Conservation (phyloP, 2,888 invertebrate species). For the Agelastica alni region DNA sequence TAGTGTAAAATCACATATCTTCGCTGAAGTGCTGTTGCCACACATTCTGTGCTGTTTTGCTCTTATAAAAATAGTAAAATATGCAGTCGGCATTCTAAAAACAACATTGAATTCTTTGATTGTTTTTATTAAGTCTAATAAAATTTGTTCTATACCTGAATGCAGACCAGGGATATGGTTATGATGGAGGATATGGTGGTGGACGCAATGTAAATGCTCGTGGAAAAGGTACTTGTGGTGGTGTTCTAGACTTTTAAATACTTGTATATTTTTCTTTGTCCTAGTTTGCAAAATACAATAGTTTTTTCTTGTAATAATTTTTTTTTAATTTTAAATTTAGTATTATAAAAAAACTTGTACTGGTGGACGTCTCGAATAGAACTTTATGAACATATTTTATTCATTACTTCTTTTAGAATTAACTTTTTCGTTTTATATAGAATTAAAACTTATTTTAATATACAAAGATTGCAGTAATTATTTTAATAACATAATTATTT, state of each 20-base stretch:
- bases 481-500: no score
- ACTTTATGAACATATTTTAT: background rate
- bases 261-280: slow-evolving; percentile 9
- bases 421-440: background rate
- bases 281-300: background rate
- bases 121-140: slow-evolving; percentile 35
- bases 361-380: slow-evolving; percentile 4
- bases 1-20: no score
- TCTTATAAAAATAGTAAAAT: no score
- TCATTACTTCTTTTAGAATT: background rate
- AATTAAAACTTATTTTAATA: no score
- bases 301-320: background rate
- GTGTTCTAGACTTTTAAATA: slow-evolving; percentile 24
- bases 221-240: slow-evolving; percentile 74
- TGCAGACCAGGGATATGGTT: slow-evolving; percentile 86
- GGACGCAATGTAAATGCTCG: slow-evolving; percentile 84
- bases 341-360: slow-evolving; percentile 3
- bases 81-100: no score
- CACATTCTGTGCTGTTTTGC: no score
- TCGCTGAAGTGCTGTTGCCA: no score
- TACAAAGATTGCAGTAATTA: no score
- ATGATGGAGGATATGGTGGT: slow-evolving; percentile 85
- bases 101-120: background rate
- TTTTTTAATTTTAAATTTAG: background rate
- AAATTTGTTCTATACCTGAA: slow-evolving; percentile 55